These are phyloP conservation scores for Noctua pronuba DNA, from an alignment of 2,888 invertebrate species.

Conservation along the genomic window DNA sequence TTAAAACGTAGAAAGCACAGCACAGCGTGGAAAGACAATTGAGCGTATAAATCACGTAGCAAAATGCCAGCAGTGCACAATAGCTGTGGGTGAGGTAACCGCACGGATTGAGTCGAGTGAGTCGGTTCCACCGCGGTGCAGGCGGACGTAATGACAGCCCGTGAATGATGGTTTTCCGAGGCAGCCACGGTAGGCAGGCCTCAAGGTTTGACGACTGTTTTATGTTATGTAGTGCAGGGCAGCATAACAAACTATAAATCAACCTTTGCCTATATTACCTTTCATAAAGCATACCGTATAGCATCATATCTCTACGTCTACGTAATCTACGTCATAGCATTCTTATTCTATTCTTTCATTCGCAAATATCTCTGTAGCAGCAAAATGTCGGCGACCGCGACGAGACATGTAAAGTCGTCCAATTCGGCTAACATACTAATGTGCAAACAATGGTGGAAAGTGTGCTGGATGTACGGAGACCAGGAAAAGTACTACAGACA, in stretches of 20 bases:
- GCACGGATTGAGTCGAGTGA: conserved; percentile 64
- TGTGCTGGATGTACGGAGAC: conserved; percentile 96
- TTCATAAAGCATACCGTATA: not conserved
- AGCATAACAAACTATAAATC: conserved; percentile 13
- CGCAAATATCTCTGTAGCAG: conserved; percentile 56
- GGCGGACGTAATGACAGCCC: conserved; percentile 62
- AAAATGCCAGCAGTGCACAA: conserved; percentile 58
- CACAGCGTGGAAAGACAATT: conserved; percentile 32
- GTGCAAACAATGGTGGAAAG: conserved; percentile 97
- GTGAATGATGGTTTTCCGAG: conserved; percentile 58
- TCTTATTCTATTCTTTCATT: conserved; percentile 59
- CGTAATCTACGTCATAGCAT: conserved; percentile 44
- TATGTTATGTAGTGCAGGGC: conserved; percentile 27
- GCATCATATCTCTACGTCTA: not conserved
- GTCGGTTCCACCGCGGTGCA: conserved; percentile 46
- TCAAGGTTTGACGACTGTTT: conserved; percentile 36
- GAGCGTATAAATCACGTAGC: conserved; percentile 50
- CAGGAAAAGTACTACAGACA: conserved; percentile 96
- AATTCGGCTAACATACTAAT: conserved; percentile 94
- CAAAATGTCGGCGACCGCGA: conserved; percentile 88
- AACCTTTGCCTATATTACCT: not conserved
- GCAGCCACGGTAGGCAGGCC: conserved; percentile 35
- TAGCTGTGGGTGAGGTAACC: conserved; percentile 53
- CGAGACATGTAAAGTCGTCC: conserved; percentile 88
- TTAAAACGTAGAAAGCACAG: conserved; percentile 27